Conservation (phyloP, 2,113 vertebrate species). For the Sarotherodon lohbergeri region DNA sequence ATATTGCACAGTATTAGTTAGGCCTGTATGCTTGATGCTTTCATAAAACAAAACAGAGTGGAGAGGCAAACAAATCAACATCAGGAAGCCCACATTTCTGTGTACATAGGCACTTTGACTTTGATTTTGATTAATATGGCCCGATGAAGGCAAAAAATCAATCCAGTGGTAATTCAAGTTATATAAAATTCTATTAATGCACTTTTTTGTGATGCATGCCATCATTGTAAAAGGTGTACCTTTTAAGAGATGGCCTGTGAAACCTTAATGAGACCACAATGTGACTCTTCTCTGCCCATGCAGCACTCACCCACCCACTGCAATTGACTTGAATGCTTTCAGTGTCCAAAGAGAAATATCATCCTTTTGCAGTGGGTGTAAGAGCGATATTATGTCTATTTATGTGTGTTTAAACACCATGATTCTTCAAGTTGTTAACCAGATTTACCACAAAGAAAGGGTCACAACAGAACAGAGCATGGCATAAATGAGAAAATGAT, state of each 20-base stretch:
- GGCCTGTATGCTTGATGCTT: neutral
- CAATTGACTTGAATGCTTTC: neutral
- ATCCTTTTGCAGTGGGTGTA: neutral
- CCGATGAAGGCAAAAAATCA: neutral
- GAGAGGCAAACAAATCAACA: neutral
- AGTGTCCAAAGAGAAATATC: slow-evolving; percentile 9
- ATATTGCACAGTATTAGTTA: neutral
- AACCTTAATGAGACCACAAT: neutral
- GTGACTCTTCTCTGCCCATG: neutral
- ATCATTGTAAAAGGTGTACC: neutral
- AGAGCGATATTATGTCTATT: neutral
- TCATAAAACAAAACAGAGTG: neutral
- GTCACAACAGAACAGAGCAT: neutral
- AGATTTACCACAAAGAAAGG: neutral
- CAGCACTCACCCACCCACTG: slow-evolving; percentile 14
- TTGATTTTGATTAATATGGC: neutral
- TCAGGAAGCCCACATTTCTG: neutral
- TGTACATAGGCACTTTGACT: neutral
- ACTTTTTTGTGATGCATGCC: neutral
- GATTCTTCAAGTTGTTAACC: neutral
- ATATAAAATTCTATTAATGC: neutral
- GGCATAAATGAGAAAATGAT: neutral
- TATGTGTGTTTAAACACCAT: neutral
- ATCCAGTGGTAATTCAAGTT: neutral
- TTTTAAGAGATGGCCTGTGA: neutral